Percentiles rank a stretch among this genome's conserved stretches.
These are phyloP conservation scores for Pyrocephalus nanus DNA, from an alignment of 2,797 vertebrate species.

Conservation along the genomic window DNA sequence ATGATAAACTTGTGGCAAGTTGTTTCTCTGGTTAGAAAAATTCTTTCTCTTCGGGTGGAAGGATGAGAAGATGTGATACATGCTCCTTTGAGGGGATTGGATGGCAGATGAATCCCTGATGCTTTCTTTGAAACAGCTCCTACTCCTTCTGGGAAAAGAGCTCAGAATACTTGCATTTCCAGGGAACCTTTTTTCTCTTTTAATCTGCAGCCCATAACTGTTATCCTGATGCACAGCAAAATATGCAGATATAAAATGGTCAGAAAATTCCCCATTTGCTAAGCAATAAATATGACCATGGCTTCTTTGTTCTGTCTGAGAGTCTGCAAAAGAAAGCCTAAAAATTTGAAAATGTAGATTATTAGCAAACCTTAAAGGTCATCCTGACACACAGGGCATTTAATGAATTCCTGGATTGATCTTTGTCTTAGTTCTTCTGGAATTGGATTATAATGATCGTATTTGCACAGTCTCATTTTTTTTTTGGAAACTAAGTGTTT, in stretches of 20 bases:
- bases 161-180: not conserved
- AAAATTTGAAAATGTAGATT: constrained; percentile 43
- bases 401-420: constrained; percentile 40
- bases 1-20: not conserved
- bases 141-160: not conserved
- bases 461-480: not conserved
- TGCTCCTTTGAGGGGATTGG: not conserved
- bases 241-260: not conserved
- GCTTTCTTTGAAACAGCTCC: not conserved
- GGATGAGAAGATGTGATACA: rapidly evolving
- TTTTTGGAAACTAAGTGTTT: not conserved
- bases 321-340: not conserved
- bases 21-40: not conserved
- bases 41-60: not conserved
- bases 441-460: not conserved
- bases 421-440: constrained; percentile 24
- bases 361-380: constrained; percentile 45
- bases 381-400: not conserved
- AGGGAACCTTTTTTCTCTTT: not conserved
- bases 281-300: not conserved
- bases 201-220: not conserved
- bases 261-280: not conserved
- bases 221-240: not conserved
- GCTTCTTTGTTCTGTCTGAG: not conserved
- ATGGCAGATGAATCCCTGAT: not conserved